Percentiles rank a stretch among this genome's conserved stretches.
Conservation (phyloP, 2,888 invertebrate genomes). For the Orthonevra nobilis region DNA sequence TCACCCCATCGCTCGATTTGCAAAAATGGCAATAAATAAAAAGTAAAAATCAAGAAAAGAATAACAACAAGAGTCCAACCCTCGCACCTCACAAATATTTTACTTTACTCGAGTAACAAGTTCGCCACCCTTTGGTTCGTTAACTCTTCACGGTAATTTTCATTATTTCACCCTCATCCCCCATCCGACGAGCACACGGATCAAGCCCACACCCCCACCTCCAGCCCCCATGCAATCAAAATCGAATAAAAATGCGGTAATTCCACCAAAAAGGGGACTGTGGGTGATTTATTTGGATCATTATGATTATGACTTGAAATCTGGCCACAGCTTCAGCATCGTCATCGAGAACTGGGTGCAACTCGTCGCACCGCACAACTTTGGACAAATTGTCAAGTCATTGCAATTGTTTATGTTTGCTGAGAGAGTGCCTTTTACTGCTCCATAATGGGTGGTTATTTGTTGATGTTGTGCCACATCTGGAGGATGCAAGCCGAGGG, state of each 20-base stretch:
- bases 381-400: slow-evolving; percentile 66
- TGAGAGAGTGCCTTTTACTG: slow-evolving; percentile 67
- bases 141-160: slow-evolving; percentile 76
- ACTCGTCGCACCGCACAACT: slow-evolving; percentile 42
- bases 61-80: slow-evolving; percentile 17
- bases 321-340: slow-evolving; percentile 44
- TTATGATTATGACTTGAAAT: slow-evolving; percentile 68
- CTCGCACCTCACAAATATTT: slow-evolving; percentile 60
- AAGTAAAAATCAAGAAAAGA: slow-evolving; percentile 30
- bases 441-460: slow-evolving; percentile 66
- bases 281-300: slow-evolving; percentile 62
- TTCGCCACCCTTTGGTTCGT: slow-evolving; percentile 75
- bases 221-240: slow-evolving; percentile 47
- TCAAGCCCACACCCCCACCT: background rate
- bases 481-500: background rate
- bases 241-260: slow-evolving; percentile 63
- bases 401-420: slow-evolving; percentile 66
- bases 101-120: slow-evolving; percentile 72
- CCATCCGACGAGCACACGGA: slow-evolving; percentile 13
- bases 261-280: slow-evolving; percentile 5
- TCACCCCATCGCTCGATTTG: slow-evolving; percentile 18
- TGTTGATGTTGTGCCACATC: slow-evolving; percentile 35
- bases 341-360: background rate
- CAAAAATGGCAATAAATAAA: slow-evolving; percentile 59
- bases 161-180: too few relatives aligned